Evolutionary conservation across 2,113 vertebrate species (phyloP).

Genomic region (Macrotis lagotis): DNA sequence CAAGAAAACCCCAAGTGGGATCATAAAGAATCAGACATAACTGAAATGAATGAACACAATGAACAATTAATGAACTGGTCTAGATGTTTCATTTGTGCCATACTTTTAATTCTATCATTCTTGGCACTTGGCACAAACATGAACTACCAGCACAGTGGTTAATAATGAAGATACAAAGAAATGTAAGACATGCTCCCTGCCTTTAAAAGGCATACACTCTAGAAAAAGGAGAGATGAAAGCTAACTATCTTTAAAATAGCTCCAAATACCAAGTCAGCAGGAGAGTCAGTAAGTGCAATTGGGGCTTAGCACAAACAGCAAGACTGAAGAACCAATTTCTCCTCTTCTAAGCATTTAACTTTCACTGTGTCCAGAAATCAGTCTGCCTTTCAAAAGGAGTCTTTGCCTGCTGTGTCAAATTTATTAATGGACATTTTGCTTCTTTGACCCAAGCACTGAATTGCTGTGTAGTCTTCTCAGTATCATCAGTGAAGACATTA

Average conservation of each 20-base stretch:
- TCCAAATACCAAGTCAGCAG: neutral
- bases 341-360: neutral
- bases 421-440: constrained; percentile 1
- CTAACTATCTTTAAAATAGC: neutral
- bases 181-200: neutral
- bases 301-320: neutral
- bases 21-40: too few species aligned
- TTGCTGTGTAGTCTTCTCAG: neutral
- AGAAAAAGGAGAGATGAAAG: too few species aligned
- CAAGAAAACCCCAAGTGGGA: too few species aligned
- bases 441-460: constrained; percentile 8
- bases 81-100: too few species aligned
- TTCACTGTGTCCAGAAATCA: neutral
- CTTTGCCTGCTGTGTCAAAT: neutral
- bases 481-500: neutral
- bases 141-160: neutral
- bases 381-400: neutral
- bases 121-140: too few species aligned
- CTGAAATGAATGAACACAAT: too few species aligned
- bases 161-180: neutral
- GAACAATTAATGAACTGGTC: too few species aligned
- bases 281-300: neutral
- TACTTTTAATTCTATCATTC: too few species aligned
- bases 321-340: neutral
- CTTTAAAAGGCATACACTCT: too few species aligned